Base-by-base conservation (phyloP, 2,113 vertebrate genomes). In the Aythya baeri region DNA sequence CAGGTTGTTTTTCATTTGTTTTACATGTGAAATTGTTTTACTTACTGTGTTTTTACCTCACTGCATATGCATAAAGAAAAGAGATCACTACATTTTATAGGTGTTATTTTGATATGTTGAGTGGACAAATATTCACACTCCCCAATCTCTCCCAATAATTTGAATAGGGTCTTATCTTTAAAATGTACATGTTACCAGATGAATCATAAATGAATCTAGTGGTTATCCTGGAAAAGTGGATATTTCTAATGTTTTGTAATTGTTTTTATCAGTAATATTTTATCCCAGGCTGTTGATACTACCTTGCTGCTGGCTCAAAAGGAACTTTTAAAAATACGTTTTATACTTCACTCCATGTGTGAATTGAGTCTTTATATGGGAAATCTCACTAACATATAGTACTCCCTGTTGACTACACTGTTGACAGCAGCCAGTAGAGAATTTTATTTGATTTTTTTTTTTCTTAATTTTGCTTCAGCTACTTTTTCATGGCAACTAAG, bases 391-490 rank as follows among this genome's bases (percentile, higher is more conserved):
- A 86, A n/a, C 23, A 43, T 83, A 63, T 61, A 75, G 29, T 74
- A 65, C 11, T 78, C 46, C 17, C 1, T 2, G 11, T 72, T 86
- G 72, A 88, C 54, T 70, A 75, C 7, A 52, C 13, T 86, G 34
- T 17, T 93, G 79, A 94, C 85, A 94, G 52, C 32, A 93, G 25
- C 22, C 26, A 68, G 49, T 27, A 63, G 72, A 91, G 26, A 55
- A 67, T 91, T 91, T 94, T 77, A 49, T 94, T 80, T 76, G 32
- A 75, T 7, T 94, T 94, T 96, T 17, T 21, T n/a, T 49, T 93
- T 57, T 91, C 74, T 43, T 81, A 25, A 83, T 93, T 96, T 74
- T 93, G 5, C 46, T 91, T 83, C 59, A 15, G 36, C 13, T 80
- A 8, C 18, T 72, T 96, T 93, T 86, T 86, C 17, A 49, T 66